phyloP scores from a whole-genome alignment of 2,113 vertebrate species.

The Pongo abelii region DNA sequence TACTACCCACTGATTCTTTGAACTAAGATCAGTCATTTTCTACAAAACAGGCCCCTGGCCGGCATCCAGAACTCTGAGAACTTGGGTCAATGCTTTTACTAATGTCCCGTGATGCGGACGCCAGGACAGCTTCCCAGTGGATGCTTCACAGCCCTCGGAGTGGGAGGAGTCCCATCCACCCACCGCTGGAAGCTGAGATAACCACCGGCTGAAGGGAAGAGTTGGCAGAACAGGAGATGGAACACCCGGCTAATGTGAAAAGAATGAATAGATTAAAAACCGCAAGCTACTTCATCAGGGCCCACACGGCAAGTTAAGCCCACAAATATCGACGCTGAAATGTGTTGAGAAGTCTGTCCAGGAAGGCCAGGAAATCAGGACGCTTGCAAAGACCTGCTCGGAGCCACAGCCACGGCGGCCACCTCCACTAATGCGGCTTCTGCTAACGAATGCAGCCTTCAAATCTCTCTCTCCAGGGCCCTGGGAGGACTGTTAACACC shows the following conservation, averaged over 20 bases:
- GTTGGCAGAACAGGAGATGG: fast-evolving
- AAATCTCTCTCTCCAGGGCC: neutral
- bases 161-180: fast-evolving
- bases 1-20: neutral
- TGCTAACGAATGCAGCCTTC: neutral
- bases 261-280: conserved; percentile 42
- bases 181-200: neutral
- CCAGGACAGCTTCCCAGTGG: neutral
- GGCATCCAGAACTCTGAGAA: neutral
- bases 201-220: neutral
- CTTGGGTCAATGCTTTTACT: neutral
- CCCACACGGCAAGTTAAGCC: neutral
- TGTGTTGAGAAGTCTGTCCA: neutral
- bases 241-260: neutral
- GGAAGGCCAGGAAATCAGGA: conserved; percentile 37
- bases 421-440: neutral
- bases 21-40: neutral
- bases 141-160: fast-evolving
- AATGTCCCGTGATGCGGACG: neutral
- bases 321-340: neutral
- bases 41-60: neutral
- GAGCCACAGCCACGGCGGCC: neutral
- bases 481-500: neutral
- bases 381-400: neutral
- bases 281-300: neutral